Evolutionary conservation across 2,888 invertebrate species (phyloP), one percentile per base, ranked within the genome.

Genomic region (Athalia rosae): DNA sequence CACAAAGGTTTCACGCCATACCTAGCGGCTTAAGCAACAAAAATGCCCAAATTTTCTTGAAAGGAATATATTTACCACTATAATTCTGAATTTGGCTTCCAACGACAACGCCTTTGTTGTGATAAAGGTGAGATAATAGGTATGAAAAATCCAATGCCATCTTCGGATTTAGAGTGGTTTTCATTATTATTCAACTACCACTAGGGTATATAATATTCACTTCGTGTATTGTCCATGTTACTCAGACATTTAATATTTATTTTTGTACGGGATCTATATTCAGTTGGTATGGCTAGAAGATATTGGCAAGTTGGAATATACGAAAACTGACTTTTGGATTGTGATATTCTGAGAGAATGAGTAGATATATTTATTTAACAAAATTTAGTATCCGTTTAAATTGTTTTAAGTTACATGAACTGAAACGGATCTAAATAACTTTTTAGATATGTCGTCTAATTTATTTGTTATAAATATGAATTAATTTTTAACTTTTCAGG

Each of bases 211-310:
- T 67, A 67, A 67, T 50, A 67, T 67, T 71, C 58, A 71, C 71
- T 58, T 71, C 71, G 41, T 59, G 58, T 58, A 45, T 71, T 59
- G 71, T 71, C 71, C 71, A 71, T 59, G 71, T 71, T 71, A 71
- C 58, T 71, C 58, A 56, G 58, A 71, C 71, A 59, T 58, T 58
- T 71, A 58, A 48, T 71, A 71, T 71, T 71, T 71, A 71, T 87
- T 85, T 85, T 87, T 85, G 62, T 84, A 84, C 79, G 59, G 83
- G 81, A 83, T 81, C 81, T 85, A 82, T 78, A 79, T 71, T 71
- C 79, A 84, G 83, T 87, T 87, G 82, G 82, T 76, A 82, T 78
- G 63, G 15, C 86, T 84, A 86, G 84, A 85, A 79, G 15, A 67
- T 53, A 28, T 11, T 9, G 56, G 45, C 15, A 8, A 58, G 45